Conservation (phyloP, 2,113 vertebrate species). For the Labrus mixtus region DNA sequence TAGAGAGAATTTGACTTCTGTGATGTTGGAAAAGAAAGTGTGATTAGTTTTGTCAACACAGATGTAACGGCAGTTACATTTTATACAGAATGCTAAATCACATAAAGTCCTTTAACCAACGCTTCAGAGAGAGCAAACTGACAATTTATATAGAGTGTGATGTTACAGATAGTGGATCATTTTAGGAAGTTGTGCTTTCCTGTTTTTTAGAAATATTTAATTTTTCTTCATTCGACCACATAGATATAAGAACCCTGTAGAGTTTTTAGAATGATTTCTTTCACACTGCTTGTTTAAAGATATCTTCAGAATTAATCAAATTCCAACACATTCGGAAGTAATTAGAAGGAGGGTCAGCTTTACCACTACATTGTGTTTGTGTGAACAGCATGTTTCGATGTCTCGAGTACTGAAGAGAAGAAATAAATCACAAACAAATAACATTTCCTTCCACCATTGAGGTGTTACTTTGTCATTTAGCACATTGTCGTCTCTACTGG, state of each 20-base stretch:
- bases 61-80: no score
- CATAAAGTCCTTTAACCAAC: no score
- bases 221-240: background rate
- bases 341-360: constrained; percentile 5
- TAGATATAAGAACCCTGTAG: background rate
- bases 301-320: constrained; percentile 3
- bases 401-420: background rate
- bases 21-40: no score
- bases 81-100: no score
- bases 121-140: no score
- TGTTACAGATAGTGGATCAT: no score
- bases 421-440: constrained; percentile 4
- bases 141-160: no score
- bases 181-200: background rate
- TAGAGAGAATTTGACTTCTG: no score
- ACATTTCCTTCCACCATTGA: constrained; percentile 9
- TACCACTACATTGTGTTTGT: background rate
- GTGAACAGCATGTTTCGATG: background rate
- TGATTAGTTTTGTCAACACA: no score
- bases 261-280: background rate
- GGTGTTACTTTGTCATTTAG: constrained; percentile 45
- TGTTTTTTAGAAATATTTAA: background rate
- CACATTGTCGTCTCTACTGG: constrained; percentile 31
- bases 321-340: background rate
- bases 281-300: background rate